Base-by-base conservation (phyloP, 1,140 invertebrate species). In the Diorhabda elongata region DNA sequence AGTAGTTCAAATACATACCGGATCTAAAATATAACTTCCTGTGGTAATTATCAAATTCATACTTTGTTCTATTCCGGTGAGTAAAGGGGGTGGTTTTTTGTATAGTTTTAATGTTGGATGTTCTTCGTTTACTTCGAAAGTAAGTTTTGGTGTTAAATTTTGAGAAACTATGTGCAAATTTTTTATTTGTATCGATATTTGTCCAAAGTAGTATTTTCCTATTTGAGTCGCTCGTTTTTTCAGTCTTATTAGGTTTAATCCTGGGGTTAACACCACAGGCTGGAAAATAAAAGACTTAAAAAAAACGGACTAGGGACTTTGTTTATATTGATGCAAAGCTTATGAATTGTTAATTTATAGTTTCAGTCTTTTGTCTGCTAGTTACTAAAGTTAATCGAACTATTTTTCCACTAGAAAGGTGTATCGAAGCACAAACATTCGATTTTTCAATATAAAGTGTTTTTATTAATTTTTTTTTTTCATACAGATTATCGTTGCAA, bases 31-130 rank as follows among this genome's bases (percentile, higher is more conserved):
- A 70, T 80, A 86, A 81, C 90, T 91, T 2, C 90, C 90, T 72
- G 87, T 89, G 1, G 85, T 87, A 43, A 92, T 85, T 52, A 89
- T 84, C 56, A 92, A 73, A 73, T 87, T 85, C 79, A 91, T 87
- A 44, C 85, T 82, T 77, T 92, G 90, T 71, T 88, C 85, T 66
- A 92, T 82, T 5, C 90, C 91, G 0, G 89, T 88, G 5, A 92
- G 82, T 44, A 92, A 80, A 72, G 83, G 80, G 72, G 83, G 80
- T 41, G 81, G 82, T 63, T 79, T 75, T 71, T 82, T 80, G 67
- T 88, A 82, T 7, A 85, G 77, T 60, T 84, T 80, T 65, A 85
- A 77, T 5, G 81, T 83, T 11, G 85, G 84, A 52, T 83, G 81
- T 61, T 87, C 85, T 71, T 85, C 84, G 4, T 83, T 82, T 3